A percentile compares a stretch with the other conserved stretches of the same genome.
phyloP scores from a whole-genome alignment of 2,113 vertebrate species.

The Erythrolamprus reginae region DNA sequence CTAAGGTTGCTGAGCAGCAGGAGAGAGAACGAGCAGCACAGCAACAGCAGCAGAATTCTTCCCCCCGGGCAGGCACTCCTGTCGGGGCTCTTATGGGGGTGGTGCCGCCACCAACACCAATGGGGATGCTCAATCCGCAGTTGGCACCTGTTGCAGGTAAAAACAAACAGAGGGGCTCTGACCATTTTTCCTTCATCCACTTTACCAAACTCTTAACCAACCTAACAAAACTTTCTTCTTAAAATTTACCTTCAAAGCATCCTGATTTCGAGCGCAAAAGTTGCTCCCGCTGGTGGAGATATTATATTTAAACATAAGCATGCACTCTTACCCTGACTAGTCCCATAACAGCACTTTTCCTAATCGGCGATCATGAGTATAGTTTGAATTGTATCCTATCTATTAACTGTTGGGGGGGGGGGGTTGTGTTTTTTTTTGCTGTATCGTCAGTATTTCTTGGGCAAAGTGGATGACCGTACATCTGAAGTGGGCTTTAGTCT shows the following conservation, averaged over 20 bases:
- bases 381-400: slow-evolving; percentile 2
- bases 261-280: slow-evolving; percentile 34
- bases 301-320: slow-evolving; percentile 11
- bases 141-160: slow-evolving; percentile 98
- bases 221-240: slow-evolving; percentile 64
- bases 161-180: slow-evolving; percentile 80
- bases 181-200: slow-evolving; percentile 75
- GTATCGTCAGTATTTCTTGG: background rate
- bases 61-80: slow-evolving; percentile 97
- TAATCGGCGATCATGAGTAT: slow-evolving; percentile 2
- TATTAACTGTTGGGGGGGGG: background rate
- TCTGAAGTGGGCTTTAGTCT: background rate
- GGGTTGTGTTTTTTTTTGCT: background rate
- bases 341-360: slow-evolving; percentile 27
- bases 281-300: slow-evolving; percentile 44
- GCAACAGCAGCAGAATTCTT: slow-evolving; percentile 83
- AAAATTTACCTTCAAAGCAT: slow-evolving; percentile 44
- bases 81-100: slow-evolving; percentile 95
- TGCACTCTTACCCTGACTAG: slow-evolving; percentile 30
- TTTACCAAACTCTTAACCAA: slow-evolving; percentile 71
- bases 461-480: background rate
- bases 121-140: slow-evolving; percentile 98
- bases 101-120: slow-evolving; percentile 93
- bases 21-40: slow-evolving; percentile 93
- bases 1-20: slow-evolving; percentile 99